phyloP scores from a whole-genome alignment of 2,888 invertebrate species.

The Nesidiocoris tenuis region DNA sequence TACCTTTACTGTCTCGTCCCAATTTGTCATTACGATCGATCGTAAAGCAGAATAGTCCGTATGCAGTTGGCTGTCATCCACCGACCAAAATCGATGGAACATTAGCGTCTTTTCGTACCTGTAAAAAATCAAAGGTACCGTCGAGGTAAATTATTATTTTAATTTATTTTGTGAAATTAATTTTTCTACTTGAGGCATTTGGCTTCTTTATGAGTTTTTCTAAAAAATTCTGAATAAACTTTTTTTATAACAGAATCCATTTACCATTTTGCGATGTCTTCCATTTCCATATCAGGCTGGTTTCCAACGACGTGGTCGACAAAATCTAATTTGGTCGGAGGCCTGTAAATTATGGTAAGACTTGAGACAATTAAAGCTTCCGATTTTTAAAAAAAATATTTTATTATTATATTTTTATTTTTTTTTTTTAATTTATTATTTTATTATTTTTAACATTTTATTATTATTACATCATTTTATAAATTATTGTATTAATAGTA shows the following conservation, averaged over 20 bases:
- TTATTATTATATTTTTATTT: too few relatives aligned
- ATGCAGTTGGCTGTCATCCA: slow-evolving; percentile 93
- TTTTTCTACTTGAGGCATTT: too few relatives aligned
- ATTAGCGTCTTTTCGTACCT: slow-evolving; percentile 72
- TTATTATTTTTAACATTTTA: too few relatives aligned
- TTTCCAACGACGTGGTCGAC: slow-evolving; percentile 98
- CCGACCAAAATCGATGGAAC: slow-evolving; percentile 93
- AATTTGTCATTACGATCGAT: slow-evolving; percentile 96
- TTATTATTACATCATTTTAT: too few relatives aligned
- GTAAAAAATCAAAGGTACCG: too few relatives aligned
- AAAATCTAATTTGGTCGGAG: slow-evolving; percentile 74
- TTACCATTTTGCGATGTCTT: slow-evolving; percentile 82
- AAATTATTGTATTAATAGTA: too few relatives aligned
- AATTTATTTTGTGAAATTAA: too few relatives aligned
- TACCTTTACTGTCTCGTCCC: slow-evolving; percentile 91
- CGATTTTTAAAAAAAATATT: too few relatives aligned
- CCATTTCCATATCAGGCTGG: slow-evolving; percentile 91
- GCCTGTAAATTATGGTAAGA: slow-evolving; percentile 58
- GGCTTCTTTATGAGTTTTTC: too few relatives aligned
- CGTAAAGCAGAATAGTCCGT: slow-evolving; percentile 96
- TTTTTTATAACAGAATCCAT: slow-evolving; percentile 43
- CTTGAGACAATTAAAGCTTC: slow-evolving; percentile 31
- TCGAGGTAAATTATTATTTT: slow-evolving; percentile 4
- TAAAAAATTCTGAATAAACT: too few relatives aligned
- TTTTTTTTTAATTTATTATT: too few relatives aligned